These are phyloP conservation scores for Sylvilagus floridanus DNA, from an alignment of 2,797 vertebrate genomes.

Conservation along the genomic window DNA sequence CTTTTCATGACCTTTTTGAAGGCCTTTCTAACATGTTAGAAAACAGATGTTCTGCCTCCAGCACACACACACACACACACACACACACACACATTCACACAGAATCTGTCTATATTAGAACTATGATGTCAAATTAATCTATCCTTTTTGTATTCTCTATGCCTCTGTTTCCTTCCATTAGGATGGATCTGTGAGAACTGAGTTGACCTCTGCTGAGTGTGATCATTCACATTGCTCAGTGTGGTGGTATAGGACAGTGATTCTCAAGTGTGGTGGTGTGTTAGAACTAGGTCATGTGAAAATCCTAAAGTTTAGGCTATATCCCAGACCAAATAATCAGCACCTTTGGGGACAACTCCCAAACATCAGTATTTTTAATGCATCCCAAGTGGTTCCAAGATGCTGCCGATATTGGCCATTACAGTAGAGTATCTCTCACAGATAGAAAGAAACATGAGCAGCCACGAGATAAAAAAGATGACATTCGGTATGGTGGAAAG, in stretches of 20 bases:
- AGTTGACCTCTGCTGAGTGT: background rate
- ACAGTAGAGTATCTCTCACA: background rate
- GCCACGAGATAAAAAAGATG: constrained; percentile 10
- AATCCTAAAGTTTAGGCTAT: background rate
- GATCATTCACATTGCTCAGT: background rate
- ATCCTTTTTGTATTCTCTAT: background rate
- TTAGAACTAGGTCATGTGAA: constrained; percentile 8
- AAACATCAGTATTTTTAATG: background rate
- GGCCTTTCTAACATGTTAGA: background rate
- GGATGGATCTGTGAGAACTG: background rate
- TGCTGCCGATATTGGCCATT: background rate
- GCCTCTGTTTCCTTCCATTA: background rate
- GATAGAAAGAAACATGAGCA: background rate
- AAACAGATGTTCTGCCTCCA: background rate
- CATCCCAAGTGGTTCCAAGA: background rate
- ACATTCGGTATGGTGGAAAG: constrained; percentile 34
- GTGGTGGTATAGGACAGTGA: background rate
- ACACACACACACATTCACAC: background rate
- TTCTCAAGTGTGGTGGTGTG: background rate
- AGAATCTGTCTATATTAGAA: background rate
- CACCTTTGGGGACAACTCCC: background rate
- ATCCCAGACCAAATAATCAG: constrained; percentile 2
- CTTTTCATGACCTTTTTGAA: no score
- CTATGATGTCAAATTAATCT: background rate
- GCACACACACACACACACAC: background rate